phyloP scores from a whole-genome alignment of 2,113 vertebrate species.

The Muscicapa adusta region DNA sequence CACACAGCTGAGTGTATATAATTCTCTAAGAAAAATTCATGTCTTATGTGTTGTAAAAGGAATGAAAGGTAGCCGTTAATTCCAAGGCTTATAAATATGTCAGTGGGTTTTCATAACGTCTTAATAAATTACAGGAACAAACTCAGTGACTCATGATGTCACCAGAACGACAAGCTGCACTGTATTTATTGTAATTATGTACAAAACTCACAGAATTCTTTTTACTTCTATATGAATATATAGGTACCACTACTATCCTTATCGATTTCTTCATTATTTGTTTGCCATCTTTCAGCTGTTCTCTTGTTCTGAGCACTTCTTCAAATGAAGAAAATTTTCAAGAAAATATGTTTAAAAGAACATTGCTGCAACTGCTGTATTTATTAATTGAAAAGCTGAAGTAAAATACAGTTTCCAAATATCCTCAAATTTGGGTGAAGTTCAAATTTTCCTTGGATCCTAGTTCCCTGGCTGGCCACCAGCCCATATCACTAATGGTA shows the following conservation, averaged over 20 bases:
- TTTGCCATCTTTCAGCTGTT: neutral
- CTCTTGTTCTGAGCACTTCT: neutral
- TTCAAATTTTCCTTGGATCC: slow-evolving; percentile 48
- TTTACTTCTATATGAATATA: neutral
- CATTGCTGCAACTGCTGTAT: neutral
- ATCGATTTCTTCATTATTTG: neutral
- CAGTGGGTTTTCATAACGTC: slow-evolving; percentile 68
- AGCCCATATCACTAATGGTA: neutral
- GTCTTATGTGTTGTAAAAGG: slow-evolving; percentile 47
- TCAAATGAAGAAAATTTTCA: neutral
- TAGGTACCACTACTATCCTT: neutral
- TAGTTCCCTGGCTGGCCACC: slow-evolving; percentile 2
- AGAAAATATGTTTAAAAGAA: neutral
- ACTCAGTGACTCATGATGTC: slow-evolving; percentile 58
- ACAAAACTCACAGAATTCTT: neutral
- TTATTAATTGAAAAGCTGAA: neutral
- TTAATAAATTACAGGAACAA: slow-evolving; percentile 71
- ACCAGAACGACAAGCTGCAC: slow-evolving; percentile 15
- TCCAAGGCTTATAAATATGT: slow-evolving; percentile 72
- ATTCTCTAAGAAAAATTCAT: slow-evolving; percentile 26
- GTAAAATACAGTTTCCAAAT: slow-evolving; percentile 40
- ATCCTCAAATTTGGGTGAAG: neutral
- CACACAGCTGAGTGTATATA: slow-evolving; percentile 1
- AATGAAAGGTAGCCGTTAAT: slow-evolving; percentile 72
- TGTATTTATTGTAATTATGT: slow-evolving; percentile 5